Evolutionary conservation across 2,797 vertebrate species (phyloP).

Genomic region (Diplodus puntazzo): DNA sequence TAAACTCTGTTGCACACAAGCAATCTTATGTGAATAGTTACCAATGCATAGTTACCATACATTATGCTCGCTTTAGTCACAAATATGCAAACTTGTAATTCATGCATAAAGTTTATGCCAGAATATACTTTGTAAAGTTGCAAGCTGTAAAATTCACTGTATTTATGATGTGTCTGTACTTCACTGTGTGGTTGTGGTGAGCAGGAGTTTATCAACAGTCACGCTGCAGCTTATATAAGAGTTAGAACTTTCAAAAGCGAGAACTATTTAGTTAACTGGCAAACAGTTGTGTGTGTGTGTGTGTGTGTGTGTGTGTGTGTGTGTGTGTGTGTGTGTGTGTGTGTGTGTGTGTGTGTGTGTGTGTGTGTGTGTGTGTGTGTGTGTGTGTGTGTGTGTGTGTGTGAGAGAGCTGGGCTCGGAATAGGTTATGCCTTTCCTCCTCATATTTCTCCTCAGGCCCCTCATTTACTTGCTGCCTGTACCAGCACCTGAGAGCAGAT

Average conservation of each 20-base stretch:
- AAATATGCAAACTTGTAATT: background rate
- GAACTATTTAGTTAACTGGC: constrained; percentile 22
- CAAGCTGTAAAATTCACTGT: background rate
- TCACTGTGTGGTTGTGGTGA: constrained; percentile 64
- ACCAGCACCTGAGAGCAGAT: constrained; percentile 77
- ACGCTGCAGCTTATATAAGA: constrained; percentile 63
- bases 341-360: too few relatives aligned
- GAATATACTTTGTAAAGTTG: constrained; percentile 4
- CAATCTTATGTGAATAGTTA: background rate
- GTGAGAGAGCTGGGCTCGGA: constrained; percentile 73
- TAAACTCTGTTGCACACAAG: too few relatives aligned
- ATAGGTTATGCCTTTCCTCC: constrained; percentile 77
- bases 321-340: too few relatives aligned
- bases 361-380: too few relatives aligned
- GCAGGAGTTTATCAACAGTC: constrained; percentile 63
- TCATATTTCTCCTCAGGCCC: constrained; percentile 79
- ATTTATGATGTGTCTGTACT: constrained; percentile 41
- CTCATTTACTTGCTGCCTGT: constrained; percentile 74
- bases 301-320: constrained; percentile 3
- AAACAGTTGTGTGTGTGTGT: background rate
- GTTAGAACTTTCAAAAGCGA: constrained; percentile 71
- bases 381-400: background rate
- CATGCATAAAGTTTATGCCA: background rate
- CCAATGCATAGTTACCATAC: too few relatives aligned
- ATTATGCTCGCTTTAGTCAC: constrained; percentile 3